Conservation (phyloP, 2,888 invertebrate species). For the Malachius bipustulatus region DNA sequence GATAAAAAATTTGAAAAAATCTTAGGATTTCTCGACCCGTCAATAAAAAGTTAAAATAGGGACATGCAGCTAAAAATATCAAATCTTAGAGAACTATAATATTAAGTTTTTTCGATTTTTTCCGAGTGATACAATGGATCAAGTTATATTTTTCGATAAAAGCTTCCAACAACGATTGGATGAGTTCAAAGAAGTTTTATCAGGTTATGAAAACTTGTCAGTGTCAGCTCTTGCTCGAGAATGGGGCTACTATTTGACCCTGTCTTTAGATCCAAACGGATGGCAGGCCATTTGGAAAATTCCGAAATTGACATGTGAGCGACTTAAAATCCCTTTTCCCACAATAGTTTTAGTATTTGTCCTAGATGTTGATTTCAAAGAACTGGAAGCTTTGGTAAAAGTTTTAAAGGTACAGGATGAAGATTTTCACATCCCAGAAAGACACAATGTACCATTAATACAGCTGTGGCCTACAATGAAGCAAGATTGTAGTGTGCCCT, state of each 20-base stretch:
- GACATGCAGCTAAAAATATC: too few relatives aligned
- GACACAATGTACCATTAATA: conserved; percentile 46
- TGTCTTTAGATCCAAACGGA: conserved; percentile 50
- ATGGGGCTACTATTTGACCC: conserved; percentile 46
- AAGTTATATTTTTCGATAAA: conserved; percentile 47
- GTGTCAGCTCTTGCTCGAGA: conserved; percentile 41
- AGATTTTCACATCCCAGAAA: conserved; percentile 47
- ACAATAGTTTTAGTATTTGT: conserved; percentile 50
- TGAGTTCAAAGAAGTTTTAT: conserved; percentile 43
- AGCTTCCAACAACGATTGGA: conserved; percentile 42
- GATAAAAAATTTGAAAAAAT: too few relatives aligned
- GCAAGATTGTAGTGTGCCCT: conserved; percentile 44
- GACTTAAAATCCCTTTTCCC: conserved; percentile 52
- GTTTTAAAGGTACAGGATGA: conserved; percentile 53
- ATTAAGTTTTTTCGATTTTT: too few relatives aligned
- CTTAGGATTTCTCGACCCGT: too few relatives aligned
- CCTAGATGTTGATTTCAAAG: conserved; percentile 43
- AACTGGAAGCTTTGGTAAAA: conserved; percentile 45
- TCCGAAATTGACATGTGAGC: conserved; percentile 49
- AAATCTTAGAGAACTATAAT: too few relatives aligned
- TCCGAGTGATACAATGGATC: too few relatives aligned
- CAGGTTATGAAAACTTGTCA: conserved; percentile 35
- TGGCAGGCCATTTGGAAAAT: conserved; percentile 64
- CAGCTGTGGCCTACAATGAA: conserved; percentile 53
- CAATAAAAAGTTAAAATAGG: too few relatives aligned